Evolutionary conservation across 2,797 vertebrate genomes (phyloP).

Genomic region (Muscicapa comitata): DNA sequence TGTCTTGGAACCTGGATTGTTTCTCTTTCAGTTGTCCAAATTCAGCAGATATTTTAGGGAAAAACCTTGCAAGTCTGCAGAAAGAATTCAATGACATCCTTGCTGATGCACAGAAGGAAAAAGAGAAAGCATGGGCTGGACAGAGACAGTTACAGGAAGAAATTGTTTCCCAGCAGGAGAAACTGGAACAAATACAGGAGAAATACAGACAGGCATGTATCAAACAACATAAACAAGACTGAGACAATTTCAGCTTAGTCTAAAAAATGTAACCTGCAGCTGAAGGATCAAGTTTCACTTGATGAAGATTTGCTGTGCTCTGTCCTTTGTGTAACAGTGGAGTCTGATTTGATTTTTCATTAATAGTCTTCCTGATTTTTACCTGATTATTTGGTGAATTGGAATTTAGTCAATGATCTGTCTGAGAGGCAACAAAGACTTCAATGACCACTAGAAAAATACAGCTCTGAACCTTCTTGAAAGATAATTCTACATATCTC

Average conservation of each 20-base stretch:
- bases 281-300: not conserved
- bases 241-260: not conserved
- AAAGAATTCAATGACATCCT: constrained; percentile 73
- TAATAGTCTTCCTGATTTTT: not conserved
- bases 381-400: not conserved
- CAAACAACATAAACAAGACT: constrained; percentile 64
- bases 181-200: constrained; percentile 70
- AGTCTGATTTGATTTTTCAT: not conserved
- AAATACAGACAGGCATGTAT: constrained; percentile 72
- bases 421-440: not conserved
- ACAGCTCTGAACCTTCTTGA: not conserved
- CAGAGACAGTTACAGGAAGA: constrained; percentile 74
- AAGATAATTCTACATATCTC: not conserved
- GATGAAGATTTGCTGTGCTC: not conserved
- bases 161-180: constrained; percentile 72
- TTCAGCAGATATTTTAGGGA: constrained; percentile 71
- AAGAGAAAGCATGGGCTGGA: constrained; percentile 70
- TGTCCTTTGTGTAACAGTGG: not conserved
- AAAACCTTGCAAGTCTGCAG: constrained; percentile 77
- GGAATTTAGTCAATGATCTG: not conserved
- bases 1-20: not conserved
- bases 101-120: constrained; percentile 68
- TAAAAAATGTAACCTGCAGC: not conserved
- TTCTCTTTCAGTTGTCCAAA: constrained; percentile 54
- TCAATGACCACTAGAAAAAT: not conserved